A percentile compares a stretch with the other conserved stretches of the same genome.
Conservation (phyloP, 2,113 vertebrate species). For the Chinchilla lanigera region DNA sequence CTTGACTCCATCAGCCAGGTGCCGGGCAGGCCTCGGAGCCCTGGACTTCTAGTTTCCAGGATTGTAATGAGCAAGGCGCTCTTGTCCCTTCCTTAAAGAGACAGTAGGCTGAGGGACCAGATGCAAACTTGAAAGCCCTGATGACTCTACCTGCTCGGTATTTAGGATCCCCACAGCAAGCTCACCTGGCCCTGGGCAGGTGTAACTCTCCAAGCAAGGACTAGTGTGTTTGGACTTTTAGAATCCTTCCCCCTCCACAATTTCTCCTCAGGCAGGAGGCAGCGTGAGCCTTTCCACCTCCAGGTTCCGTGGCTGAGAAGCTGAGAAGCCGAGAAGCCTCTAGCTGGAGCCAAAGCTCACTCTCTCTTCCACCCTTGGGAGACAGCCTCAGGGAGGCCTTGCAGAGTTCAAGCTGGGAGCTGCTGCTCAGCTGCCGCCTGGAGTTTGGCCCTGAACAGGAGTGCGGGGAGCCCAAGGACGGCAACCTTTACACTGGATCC, state of each 20-base stretch:
- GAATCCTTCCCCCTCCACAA: background rate
- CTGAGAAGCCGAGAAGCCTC: background rate
- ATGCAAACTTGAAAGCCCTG: background rate
- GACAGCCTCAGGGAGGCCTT: background rate
- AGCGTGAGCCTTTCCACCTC: background rate
- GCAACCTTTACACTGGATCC: too few species aligned
- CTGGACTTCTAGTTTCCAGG: background rate
- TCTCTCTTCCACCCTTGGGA: background rate
- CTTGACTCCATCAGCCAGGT: background rate
- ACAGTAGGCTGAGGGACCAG: background rate
- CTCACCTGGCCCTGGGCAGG: background rate
- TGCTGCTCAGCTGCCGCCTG: background rate
- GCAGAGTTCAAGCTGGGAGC: background rate
- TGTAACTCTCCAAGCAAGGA: background rate
- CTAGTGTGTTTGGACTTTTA: too few species aligned
- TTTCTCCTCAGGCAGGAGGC: background rate
- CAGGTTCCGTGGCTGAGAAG: background rate
- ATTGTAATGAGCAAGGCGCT: background rate
- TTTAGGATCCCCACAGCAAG: rapidly evolving
- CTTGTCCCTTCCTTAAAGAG: background rate
- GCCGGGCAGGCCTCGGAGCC: background rate
- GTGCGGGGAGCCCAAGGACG: background rate
- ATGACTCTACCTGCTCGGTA: background rate
- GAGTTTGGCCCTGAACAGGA: background rate
- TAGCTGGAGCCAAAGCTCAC: background rate